phyloP scores from a whole-genome alignment of 2,888 invertebrate species.

The Drosophila vallismaia region DNA sequence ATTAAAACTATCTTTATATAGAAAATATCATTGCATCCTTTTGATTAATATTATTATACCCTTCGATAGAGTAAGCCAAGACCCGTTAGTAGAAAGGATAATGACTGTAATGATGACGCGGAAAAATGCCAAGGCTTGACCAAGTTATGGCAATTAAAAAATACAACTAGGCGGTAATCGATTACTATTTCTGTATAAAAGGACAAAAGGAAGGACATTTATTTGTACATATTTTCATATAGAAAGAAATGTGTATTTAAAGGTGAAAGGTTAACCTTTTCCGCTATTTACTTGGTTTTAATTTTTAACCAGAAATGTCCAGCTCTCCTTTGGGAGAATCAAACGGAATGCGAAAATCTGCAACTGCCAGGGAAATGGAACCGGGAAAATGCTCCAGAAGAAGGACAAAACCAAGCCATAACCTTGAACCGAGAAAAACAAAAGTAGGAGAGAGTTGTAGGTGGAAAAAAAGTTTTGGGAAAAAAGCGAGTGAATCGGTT shows the following conservation, averaged over 20 bases:
- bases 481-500: neutral
- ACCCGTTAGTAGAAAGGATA: conserved; percentile 11
- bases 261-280: too few species aligned
- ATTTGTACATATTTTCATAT: neutral
- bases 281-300: neutral
- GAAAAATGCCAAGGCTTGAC: conserved; percentile 10
- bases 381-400: conserved; percentile 14
- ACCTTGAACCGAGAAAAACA: conserved; percentile 1
- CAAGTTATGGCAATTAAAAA: conserved; percentile 30
- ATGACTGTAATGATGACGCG: conserved; percentile 37
- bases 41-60: too few species aligned
- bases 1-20: too few species aligned
- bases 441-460: neutral
- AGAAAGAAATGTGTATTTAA: too few species aligned
- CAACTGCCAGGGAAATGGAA: conserved; percentile 17
- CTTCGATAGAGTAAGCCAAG: neutral
- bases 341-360: conserved; percentile 61
- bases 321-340: conserved; percentile 44
- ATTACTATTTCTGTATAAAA: conserved; percentile 1
- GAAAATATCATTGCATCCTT: too few species aligned
- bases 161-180: conserved; percentile 10
- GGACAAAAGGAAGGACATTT: neutral
- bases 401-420: neutral
- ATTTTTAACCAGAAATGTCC: conserved; percentile 14
- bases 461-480: neutral